These are phyloP conservation scores for Alloplasta piceator DNA, from an alignment of 2,888 invertebrate species.

Conservation along the genomic window DNA sequence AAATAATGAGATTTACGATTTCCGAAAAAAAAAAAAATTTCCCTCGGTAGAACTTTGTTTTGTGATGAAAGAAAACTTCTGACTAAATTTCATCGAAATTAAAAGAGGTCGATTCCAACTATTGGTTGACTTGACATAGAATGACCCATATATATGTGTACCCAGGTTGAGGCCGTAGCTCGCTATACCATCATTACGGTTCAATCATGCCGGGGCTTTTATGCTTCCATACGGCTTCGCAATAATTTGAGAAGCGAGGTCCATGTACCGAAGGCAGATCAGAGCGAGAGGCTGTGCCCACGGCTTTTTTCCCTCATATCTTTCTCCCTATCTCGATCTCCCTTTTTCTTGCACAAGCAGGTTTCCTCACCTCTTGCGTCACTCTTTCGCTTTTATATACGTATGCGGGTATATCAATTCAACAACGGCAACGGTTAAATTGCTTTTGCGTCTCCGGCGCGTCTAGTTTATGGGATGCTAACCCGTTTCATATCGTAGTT, in stretches of 20 bases:
- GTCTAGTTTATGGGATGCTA: conserved; percentile 74
- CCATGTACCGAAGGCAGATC: conserved; percentile 11
- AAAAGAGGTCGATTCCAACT: no score
- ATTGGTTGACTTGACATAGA: no score
- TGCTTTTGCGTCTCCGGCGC: conserved; percentile 76
- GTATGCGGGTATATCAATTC: conserved; percentile 78
- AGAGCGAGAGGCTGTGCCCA: not conserved
- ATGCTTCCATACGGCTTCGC: conserved; percentile 74
- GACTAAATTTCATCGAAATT: no score
- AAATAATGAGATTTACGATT: no score
- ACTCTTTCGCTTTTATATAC: conserved; percentile 72
- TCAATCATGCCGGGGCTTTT: conserved; percentile 76
- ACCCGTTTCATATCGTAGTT: conserved; percentile 69
- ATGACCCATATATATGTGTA: conserved; percentile 3
- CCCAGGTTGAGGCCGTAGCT: not conserved
- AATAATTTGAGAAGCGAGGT: conserved; percentile 71
- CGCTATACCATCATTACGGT: conserved; percentile 73
- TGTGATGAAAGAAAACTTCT: no score
- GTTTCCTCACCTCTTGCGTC: conserved; percentile 47
- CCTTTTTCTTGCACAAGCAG: not conserved
- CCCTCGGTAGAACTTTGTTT: no score
- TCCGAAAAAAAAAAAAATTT: no score
- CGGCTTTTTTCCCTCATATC: conserved; percentile 42
- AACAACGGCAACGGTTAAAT: conserved; percentile 77
- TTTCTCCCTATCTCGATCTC: conserved; percentile 40